Evolutionary conservation across 1,140 invertebrate genomes (phyloP).

Genomic region (Saccostrea echinata): DNA sequence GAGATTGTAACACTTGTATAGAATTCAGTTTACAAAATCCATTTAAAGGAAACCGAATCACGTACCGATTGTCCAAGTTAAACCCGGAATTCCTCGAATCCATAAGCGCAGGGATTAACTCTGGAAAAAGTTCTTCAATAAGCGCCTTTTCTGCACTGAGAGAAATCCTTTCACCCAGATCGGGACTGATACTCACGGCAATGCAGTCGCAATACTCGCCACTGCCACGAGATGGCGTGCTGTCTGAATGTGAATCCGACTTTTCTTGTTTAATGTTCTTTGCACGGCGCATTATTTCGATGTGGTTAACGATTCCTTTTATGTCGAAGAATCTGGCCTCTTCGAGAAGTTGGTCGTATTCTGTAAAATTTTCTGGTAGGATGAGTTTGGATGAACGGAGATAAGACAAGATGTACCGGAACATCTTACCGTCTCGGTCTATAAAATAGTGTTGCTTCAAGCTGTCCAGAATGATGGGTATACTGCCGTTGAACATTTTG

Average conservation of each 20-base stretch:
- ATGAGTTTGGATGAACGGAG: conserved; percentile 93
- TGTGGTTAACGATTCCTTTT: conserved; percentile 83
- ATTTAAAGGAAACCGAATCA: conserved; percentile 94
- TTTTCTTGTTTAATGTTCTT: conserved; percentile 80
- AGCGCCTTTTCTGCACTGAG: conserved; percentile 89
- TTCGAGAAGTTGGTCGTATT: conserved; percentile 93
- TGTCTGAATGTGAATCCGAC: conserved; percentile 46
- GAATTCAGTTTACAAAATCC: conserved; percentile 96
- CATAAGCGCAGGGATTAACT: conserved; percentile 91
- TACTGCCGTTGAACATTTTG: conserved; percentile 96
- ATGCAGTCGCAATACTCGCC: conserved; percentile 85
- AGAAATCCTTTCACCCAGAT: conserved; percentile 92
- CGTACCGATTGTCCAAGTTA: conserved; percentile 91
- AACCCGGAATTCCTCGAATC: conserved; percentile 90
- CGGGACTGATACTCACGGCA: conserved; percentile 92
- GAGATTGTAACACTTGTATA: conserved; percentile 91
- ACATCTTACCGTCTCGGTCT: conserved; percentile 96
- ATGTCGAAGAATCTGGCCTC: conserved; percentile 97
- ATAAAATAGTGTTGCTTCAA: conserved; percentile 99
- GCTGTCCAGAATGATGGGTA: conserved; percentile 97
- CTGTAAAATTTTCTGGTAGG: conserved; percentile 92
- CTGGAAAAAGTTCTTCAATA: conserved; percentile 91
- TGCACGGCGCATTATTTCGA: conserved; percentile 88
- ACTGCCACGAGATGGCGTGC: not conserved
- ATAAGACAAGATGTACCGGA: conserved; percentile 97